Conservation (phyloP, 2,797 vertebrate species). For the Philypnodon macrostomus region DNA sequence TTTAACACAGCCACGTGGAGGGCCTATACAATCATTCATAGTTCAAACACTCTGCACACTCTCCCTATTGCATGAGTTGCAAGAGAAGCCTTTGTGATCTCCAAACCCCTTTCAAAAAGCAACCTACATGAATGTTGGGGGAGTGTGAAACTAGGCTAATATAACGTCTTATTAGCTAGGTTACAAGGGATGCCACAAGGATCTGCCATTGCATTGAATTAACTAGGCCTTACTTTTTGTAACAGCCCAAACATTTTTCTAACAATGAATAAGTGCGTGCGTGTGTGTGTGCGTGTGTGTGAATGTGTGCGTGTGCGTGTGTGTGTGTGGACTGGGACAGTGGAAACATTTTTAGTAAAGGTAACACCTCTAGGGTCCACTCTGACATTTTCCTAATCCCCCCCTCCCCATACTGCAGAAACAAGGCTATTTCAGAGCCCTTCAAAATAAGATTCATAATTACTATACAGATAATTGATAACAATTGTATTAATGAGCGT, state of each 20-base stretch:
- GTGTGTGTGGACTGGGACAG: constrained; percentile 27
- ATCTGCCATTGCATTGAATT: constrained; percentile 46
- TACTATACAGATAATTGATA: too few relatives aligned
- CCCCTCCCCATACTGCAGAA: constrained; percentile 7
- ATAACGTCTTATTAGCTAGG: constrained; percentile 44
- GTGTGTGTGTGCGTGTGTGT: constrained; percentile 8
- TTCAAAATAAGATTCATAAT: too few relatives aligned
- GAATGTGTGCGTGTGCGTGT: constrained; percentile 7
- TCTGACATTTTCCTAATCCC: constrained; percentile 33
- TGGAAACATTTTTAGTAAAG: constrained; percentile 36
- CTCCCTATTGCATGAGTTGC: constrained; percentile 24
- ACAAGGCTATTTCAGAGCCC: neutral
- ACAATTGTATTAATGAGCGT: too few relatives aligned
- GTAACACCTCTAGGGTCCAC: constrained; percentile 27
- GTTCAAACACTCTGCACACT: constrained; percentile 20
- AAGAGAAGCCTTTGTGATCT: constrained; percentile 47
- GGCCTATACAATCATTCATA: constrained; percentile 22
- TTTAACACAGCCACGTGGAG: constrained; percentile 24
- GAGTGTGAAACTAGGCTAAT: constrained; percentile 32
- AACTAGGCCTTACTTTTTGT: constrained; percentile 30
- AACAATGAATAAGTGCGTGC: neutral
- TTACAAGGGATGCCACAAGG: constrained; percentile 38
- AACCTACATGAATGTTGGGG: constrained; percentile 36
- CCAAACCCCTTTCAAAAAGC: constrained; percentile 49
- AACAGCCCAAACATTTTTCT: constrained; percentile 24